Evolutionary conservation across 92 coral and sea anemone genomes (phyloP).

Genomic region (Epizoanthus rinbou): DNA sequence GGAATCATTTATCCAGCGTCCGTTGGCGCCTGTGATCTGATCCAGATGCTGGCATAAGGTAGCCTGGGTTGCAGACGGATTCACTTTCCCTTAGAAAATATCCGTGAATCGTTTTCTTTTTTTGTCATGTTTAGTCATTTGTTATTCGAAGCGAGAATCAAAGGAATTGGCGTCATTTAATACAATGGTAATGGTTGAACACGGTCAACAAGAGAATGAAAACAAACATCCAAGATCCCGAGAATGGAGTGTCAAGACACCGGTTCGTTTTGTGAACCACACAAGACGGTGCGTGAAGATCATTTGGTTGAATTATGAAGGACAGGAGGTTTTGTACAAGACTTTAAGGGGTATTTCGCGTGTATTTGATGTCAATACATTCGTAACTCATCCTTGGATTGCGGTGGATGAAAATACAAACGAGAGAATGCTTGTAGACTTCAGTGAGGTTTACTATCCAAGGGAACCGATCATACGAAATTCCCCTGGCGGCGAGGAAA

Average conservation of each 20-base stretch:
- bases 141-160: too few species aligned
- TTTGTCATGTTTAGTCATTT: too few species aligned
- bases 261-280: constrained; percentile 65
- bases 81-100: too few species aligned
- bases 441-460: constrained; percentile 60
- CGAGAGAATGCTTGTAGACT: constrained; percentile 70
- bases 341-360: constrained; percentile 25
- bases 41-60: too few species aligned
- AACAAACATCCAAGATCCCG: constrained; percentile 44
- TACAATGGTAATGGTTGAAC: too few species aligned
- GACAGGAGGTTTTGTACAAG: constrained; percentile 50
- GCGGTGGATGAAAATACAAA: constrained; percentile 66
- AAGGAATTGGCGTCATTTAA: too few species aligned
- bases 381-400: constrained; percentile 85
- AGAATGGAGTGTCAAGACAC: constrained; percentile 51
- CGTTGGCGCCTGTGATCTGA: too few species aligned
- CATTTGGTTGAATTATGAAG: constrained; percentile 73
- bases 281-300: constrained; percentile 70
- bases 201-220: too few species aligned
- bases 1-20: too few species aligned
- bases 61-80: too few species aligned
- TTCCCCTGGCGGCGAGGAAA: too few species aligned
- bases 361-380: constrained; percentile 50
- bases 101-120: too few species aligned
- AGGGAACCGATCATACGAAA: constrained; percentile 53